Evolutionary conservation across 2,888 invertebrate genomes (phyloP), one percentile per base, ranked within the genome.

Genomic region (Scaptomyza caliginosa): DNA sequence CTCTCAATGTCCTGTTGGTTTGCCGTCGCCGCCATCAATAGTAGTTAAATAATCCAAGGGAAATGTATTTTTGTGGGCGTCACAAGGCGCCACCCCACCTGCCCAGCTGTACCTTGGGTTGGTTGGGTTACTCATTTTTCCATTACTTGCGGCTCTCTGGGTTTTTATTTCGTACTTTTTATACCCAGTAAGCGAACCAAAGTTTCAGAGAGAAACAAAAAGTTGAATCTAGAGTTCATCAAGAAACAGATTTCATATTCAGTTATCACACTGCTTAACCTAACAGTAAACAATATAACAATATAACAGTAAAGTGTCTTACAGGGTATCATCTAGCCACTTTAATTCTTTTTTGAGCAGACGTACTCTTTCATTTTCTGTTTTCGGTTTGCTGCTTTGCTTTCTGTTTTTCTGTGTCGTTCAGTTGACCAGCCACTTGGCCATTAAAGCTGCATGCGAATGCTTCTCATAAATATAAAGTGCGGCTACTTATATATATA

Each of bases 381-480:
- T 26, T 13, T 13, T 42, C n/a, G n/a, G 21, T 43, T 7, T 26
- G 17, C n/a, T 11, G 11, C 8, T 28, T 32, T n/a, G 11, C 4
- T 17, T 7, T 6, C n/a, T 34, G 34, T 40, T 55, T 24, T 36
- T 42, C 39, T 54, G 23, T 56, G 38, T 60, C 46, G 60, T 24
- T 28, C 60, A 52, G 55, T 55, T 65, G 54, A 39, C 52, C 70
- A 78, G 78, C 65, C 79, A 68, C 72, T 72, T 68, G 72, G 72
- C 72, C 76, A 78, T 78, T 78, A 78, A 78, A 75, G 83, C 76
- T 78, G 77, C 83, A 79, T 78, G 79, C 76, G 83, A 78, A 78
- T 82, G 82, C 72, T 62, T 49, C 80, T 77, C 80, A 77, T 77
- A 77, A 77, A 77, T 77, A 77, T 77, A 77, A 80, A 77, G 76